These are phyloP conservation scores for Chlorops oryzae DNA, from an alignment of 1,140 invertebrate genomes.

Conservation along the genomic window DNA sequence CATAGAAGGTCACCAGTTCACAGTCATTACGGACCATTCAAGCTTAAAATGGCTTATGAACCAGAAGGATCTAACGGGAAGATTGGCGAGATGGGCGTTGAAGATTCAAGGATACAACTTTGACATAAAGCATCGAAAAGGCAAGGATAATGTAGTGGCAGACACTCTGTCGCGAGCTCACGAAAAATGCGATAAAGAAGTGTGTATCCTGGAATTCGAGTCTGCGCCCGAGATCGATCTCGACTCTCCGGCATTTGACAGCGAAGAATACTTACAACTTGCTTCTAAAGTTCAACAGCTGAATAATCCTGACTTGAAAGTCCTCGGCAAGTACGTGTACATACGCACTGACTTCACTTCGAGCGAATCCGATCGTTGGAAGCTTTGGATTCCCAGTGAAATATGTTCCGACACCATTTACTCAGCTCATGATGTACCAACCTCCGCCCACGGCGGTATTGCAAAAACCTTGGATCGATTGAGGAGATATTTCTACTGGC, in stretches of 20 bases:
- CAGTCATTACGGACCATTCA: slow-evolving; percentile 32
- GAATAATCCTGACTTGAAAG: slow-evolving; percentile 10
- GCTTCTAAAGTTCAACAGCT: not conserved
- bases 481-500: slow-evolving; percentile 9
- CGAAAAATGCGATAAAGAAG: too few species aligned
- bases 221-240: too few species aligned
- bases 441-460: slow-evolving; percentile 8
- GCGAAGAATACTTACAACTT: slow-evolving; percentile 2
- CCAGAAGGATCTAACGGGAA: slow-evolving; percentile 34
- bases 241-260: slow-evolving; percentile 2
- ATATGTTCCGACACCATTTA: not conserved
- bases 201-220: too few species aligned
- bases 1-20: slow-evolving; percentile 42
- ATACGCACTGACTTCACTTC: slow-evolving; percentile 2
- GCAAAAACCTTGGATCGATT: slow-evolving; percentile 6
- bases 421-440: not conserved
- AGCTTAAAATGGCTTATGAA: slow-evolving; percentile 29
- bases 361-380: slow-evolving; percentile 8
- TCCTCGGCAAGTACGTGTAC: slow-evolving; percentile 8
- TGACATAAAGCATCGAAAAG: slow-evolving; percentile 7
- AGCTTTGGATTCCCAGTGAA: slow-evolving; percentile 10
- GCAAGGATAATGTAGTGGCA: slow-evolving; percentile 8
- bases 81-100: slow-evolving; percentile 1
- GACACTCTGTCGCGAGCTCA: slow-evolving; percentile 4
- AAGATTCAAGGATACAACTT: slow-evolving; percentile 7